Base-by-base conservation (phyloP, 2,797 vertebrate species). In the Halcyon chelicuti region DNA sequence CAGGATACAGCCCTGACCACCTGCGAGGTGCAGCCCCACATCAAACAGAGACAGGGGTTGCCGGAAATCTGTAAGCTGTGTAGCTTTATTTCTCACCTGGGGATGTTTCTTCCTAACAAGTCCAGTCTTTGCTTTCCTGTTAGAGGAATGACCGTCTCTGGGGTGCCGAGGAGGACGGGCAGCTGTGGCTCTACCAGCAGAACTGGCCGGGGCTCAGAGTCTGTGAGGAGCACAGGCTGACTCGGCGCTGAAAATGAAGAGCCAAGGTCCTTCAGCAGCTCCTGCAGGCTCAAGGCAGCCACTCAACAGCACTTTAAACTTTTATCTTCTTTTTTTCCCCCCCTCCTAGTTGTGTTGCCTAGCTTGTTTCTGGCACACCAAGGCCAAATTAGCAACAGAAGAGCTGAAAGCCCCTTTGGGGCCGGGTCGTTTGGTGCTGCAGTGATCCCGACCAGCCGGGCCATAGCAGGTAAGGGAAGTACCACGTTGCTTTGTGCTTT, bases 371-470 rank as follows among this genome's bases (percentile, higher is more conserved):
- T n/a, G 14, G 51, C 23, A 28, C 35, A 10, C 25, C 63, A 28
- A 11, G 10, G 1, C 44, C 28, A 11, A 26, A 20, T 10, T 5
- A 19, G 35, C 6, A 25, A 37, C 29, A 1, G 1, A 42, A 33
- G 37, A 57, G 42, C 16, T 6, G 9, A 54, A 65, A 10, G 12
- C 37, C 8, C 1, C 35, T 66, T 25, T 51, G 21, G 23, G 22
- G 35, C 25, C 1, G 2, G 49, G 63, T 22, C 6, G 3, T 2
- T n/a, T 7, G 1, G 46, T 7, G 33, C 61, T 11, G 55, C 29
- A 5, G 54, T 5, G 1, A 63, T 70, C 31, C 33, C 1, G 1
- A 12, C 20, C 3, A 0, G 62, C 63, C 0, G 9, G 49, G 29
- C 60, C 31, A 7, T 4, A 9, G 42, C 7, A 3, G 57, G 44